Conservation (phyloP, 2,797 vertebrate genomes). For the Halcyon leucocephala region DNA sequence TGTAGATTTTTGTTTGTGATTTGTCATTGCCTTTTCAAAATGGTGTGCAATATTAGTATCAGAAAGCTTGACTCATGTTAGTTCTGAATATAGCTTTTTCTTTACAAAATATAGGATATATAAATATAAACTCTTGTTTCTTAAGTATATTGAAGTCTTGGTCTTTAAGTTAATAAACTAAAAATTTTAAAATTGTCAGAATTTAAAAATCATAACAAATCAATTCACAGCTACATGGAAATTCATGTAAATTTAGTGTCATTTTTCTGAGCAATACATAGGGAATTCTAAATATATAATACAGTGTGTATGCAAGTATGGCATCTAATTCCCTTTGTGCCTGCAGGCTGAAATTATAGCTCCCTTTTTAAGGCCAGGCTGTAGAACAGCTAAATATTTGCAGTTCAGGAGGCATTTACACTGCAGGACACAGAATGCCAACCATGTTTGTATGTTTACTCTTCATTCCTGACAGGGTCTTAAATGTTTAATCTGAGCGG, state of each 20-base stretch:
- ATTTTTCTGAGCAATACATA: not conserved
- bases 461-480: conserved; percentile 11
- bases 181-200: not conserved
- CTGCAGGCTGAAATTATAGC: not conserved
- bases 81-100: not conserved
- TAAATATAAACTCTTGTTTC: not conserved
- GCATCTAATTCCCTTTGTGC: not conserved
- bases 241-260: not conserved
- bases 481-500: conserved; percentile 44
- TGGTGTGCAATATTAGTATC: not conserved
- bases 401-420: conserved; percentile 18
- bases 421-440: conserved; percentile 19
- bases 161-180: not conserved
- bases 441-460: conserved; percentile 36
- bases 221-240: not conserved
- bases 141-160: not conserved
- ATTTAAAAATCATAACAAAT: not conserved
- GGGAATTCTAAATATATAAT: not conserved
- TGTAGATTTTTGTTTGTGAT: not conserved
- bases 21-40: not conserved
- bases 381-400: not conserved
- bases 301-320: not conserved
- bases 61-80: not conserved
- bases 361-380: not conserved
- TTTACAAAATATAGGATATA: not conserved